Base-by-base conservation (phyloP, 2,888 invertebrate genomes). In the Geotrupes spiniger region DNA sequence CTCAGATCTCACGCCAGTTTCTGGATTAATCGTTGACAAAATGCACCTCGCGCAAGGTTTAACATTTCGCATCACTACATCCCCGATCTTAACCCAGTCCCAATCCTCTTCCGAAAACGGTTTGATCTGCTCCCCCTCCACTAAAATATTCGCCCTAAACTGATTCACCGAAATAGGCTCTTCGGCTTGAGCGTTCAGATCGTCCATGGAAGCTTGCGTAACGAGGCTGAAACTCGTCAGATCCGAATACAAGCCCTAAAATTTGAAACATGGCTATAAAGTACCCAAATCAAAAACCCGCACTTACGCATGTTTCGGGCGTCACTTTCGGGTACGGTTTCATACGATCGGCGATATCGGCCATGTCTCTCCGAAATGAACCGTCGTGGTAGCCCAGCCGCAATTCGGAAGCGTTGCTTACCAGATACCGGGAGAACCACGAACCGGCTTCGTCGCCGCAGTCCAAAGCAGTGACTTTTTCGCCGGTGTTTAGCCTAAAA, bases 391-490 rank as follows among this genome's bases (percentile, higher is more conserved):
- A 73, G n/a, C 67, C 71, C 25, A 73, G 49, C 6, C 72, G 60
- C 25, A 70, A 53, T 3, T 70, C 72, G 40, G 65, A 63, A 9
- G 26, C 11, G 36, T 55, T 47, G 2, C 53, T 64, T n/a, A 65
- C 51, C 27, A 71, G 62, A 42, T 70, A 77, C 60, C 69, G 70
- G 2, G 80, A 78, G 51, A 85, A 67, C 85, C 85, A 86, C 36
- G 71, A 65, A 0, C 81, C 77, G 1, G 78, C 79, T 51, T 76
- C 77, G 28, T 80, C 75, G 1, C 85, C 85, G 69, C 84, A 85
- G 66, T 85, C 85, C 46, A 78, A 63, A 28, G 78, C 76, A 36
- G 72, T 63, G 1, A 79, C 65, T 48, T 73, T 70, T 46, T 73
- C 74, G 50, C 58, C 64, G 65, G 9, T 17, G 17, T 70, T 71